Base-by-base conservation (phyloP, 2,113 vertebrate genomes). In the Macroglossus sobrinus region DNA sequence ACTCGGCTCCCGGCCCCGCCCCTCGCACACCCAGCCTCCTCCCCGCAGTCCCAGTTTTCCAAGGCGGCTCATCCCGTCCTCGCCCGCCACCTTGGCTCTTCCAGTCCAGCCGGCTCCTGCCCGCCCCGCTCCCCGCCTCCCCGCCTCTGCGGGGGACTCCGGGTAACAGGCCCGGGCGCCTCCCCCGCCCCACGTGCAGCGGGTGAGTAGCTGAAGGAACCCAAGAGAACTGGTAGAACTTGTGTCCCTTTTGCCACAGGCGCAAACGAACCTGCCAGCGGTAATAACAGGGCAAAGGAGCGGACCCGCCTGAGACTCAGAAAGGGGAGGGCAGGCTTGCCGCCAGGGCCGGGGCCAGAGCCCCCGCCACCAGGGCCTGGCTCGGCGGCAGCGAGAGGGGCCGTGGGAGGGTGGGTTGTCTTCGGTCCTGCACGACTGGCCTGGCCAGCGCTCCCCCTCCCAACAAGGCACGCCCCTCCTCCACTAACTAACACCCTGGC, bases 211-310 rank as follows among this genome's bases (percentile, higher is more conserved):
- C 93, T 21, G 68, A 35, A 93, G 82, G 86, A 89, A 94, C 92
- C 95, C 96, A 64, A 97, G 95, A 93, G 91, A 96, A 97, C 97
- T 94, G 97, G 97, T 96, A 94, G 80, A 97, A 97, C 97, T 38
- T 75, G 94, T 4, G 45, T 76, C 61, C 87, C 95, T 76, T 38
- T 64, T 72, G 90, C 96, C 96, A 50, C 78, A 8, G 26, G 96
- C 96, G 78, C 95, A 90, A 53, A 59, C 7, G 15, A 68, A 76
- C 45, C 82, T 93, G 74, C 93, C 94, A 89, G 95, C 3, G 9
- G 93, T 97, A 96, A 96, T 93, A 93, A 97, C 97, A 96, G 97
- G 92, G 95, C 97, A 35, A 94, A 96, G 76, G 71, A 97, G 64
- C 28, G 33, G 96, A 28, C 85, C 94, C 30, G 16, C 94, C 79